Evolutionary conservation across 2,888 invertebrate genomes (phyloP).

Genomic region (Caenorhabditis parvicauda): DNA sequence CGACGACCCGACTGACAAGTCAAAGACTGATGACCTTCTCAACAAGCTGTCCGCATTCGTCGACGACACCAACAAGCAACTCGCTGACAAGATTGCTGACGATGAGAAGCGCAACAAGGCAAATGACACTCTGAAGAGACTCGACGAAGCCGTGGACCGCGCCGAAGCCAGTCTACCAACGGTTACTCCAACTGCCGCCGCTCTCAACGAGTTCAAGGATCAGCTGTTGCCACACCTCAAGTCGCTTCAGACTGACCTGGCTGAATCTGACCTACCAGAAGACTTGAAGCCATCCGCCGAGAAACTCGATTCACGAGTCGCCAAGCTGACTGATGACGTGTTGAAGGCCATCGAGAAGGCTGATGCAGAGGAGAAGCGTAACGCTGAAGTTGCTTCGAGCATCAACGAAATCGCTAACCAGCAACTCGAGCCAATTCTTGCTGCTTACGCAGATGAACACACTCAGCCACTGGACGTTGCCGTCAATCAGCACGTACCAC

Average conservation of each 20-base stretch:
- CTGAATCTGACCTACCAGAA: not conserved
- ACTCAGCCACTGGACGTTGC: conserved; percentile 11
- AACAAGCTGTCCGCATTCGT: not conserved
- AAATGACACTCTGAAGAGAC: conserved; percentile 4
- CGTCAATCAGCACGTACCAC: conserved; percentile 3
- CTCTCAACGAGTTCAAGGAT: conserved; percentile 7
- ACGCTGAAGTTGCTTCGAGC: conserved; percentile 4
- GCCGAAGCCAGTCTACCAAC: no score
- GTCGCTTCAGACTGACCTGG: not conserved
- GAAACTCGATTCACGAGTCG: conserved; percentile 1
- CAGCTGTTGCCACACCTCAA: conserved; percentile 1
- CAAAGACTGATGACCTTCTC: conserved; percentile 3
- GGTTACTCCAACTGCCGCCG: no score
- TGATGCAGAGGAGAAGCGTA: conserved; percentile 14
- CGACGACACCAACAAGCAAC: conserved; percentile 4
- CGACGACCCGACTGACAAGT: conserved; percentile 2
- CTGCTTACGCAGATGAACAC: conserved; percentile 4
- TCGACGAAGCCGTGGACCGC: conserved; percentile 18
- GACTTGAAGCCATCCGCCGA: not conserved
- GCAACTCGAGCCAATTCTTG: conserved; percentile 11
- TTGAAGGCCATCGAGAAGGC: conserved; percentile 4
- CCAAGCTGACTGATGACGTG: conserved; percentile 6
- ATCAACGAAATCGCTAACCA: no score
- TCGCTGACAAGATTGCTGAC: conserved; percentile 1
- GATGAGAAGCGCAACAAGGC: conserved; percentile 7